Evolutionary conservation across 1,140 invertebrate genomes (phyloP), one percentile per base, ranked within the genome.

Genomic region (Drosophila willistoni): DNA sequence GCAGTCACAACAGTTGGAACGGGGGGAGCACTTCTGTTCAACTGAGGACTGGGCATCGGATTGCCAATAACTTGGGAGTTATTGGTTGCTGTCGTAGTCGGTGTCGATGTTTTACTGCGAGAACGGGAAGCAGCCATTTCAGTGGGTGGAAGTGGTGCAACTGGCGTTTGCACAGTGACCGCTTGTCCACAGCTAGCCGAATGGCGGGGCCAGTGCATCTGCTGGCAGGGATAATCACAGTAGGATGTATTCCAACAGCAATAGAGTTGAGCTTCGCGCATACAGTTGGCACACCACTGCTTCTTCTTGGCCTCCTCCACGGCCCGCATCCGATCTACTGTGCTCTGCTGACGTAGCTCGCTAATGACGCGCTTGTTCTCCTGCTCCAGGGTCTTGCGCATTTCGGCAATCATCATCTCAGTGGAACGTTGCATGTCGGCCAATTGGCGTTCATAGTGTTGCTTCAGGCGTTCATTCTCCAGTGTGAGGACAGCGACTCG

Each of bases 171-270:
- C 39, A 64, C 62, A 19, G 65, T 42, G 42, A 36, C 71, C 39
- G 62, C 56, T 22, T 79, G 78, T 1, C 77, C 83, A 64, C 91
- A 92, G 83, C 92, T 71, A 41, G 57, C 5, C 3, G 82, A 94
- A 84, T 96, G 96, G 9, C 91, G 90, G 0, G 93, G 65, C 96
- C 96, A 96, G 90, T 96, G 95, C 72, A 94, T 93, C 64, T 94
- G 93, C 90, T 97, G 96, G 82, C 97, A 98, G 3, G 95, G 93
- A 91, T 96, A 96, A 93, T 96, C 96, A 92, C 97, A 98, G 91
- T 98, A 98, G 36, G 97, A 96, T 0, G 97, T 98, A 92, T 98
- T 98, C 97, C 97, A 98, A 85, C 97, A 98, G 87, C 97, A 98
- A 92, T 97, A 98, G 90, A 97, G 97, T 72, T 97, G 94, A 0